These are phyloP conservation scores for Porites evermanni DNA, from an alignment of 92 coral and sea anemone genomes.

Conservation along the genomic window DNA sequence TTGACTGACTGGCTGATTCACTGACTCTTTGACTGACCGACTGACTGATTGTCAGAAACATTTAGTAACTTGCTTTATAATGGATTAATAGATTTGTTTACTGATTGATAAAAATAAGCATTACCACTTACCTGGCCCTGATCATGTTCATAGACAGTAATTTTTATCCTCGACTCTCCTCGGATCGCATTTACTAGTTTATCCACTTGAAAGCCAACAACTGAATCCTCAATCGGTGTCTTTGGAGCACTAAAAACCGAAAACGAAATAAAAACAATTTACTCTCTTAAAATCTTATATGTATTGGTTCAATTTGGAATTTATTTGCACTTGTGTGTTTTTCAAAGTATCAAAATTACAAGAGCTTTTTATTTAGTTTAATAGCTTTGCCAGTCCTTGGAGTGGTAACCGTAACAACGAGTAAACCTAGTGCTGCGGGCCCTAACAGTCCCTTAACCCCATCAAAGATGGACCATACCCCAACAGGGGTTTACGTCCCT, in stretches of 20 bases:
- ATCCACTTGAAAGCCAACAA: constrained; percentile 86
- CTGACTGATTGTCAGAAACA: neutral
- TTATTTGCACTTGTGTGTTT: too few relatives aligned
- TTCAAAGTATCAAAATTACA: too few relatives aligned
- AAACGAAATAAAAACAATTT: too few relatives aligned
- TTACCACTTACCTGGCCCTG: constrained; percentile 63
- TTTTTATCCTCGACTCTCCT: constrained; percentile 80
- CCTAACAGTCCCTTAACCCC: too few relatives aligned
- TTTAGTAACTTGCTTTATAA: neutral
- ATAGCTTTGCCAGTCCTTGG: too few relatives aligned
- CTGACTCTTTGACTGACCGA: neutral
- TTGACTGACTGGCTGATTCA: neutral
- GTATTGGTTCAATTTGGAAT: too few relatives aligned
- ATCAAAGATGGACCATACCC: too few relatives aligned
- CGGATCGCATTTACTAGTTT: constrained; percentile 73
- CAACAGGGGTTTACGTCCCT: too few relatives aligned
- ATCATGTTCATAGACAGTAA: constrained; percentile 72
- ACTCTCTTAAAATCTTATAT: too few relatives aligned
- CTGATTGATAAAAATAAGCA: neutral
- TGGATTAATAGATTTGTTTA: neutral
- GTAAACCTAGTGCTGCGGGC: too few relatives aligned
- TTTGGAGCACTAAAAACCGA: constrained; percentile 26
- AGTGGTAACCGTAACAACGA: too few relatives aligned
- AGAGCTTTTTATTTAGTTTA: too few relatives aligned
- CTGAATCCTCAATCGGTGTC: constrained; percentile 47